Conservation (phyloP, 2,888 invertebrate species). For the Acronicta leporina region DNA sequence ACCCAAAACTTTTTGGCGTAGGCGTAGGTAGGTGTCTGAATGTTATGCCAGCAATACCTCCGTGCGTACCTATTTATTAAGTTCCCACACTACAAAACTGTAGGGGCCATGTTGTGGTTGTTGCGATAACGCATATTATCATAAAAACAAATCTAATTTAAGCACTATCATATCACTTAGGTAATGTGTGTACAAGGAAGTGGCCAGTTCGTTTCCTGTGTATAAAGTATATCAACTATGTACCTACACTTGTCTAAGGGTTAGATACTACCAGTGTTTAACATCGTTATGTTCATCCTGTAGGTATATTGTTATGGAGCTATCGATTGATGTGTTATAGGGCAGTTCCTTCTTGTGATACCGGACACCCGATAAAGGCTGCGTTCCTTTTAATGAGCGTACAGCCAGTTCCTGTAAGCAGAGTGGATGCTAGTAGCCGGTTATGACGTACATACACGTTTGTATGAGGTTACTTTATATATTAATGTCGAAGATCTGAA, state of each 20-base stretch:
- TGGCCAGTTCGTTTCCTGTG: conserved; percentile 23
- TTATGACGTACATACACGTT: no score
- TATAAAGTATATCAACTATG: not conserved
- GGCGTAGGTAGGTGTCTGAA: not conserved
- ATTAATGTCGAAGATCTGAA: no score
- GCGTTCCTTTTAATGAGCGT: conserved; percentile 19
- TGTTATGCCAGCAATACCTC: no score
- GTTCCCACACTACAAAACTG: not conserved
- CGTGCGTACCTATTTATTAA: not conserved
- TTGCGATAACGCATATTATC: conserved; percentile 9
- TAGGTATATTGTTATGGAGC: not conserved
- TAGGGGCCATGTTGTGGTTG: conserved; percentile 10
- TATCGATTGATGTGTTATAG: not conserved
- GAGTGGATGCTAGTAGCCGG: conserved; percentile 5
- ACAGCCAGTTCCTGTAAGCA: conserved; percentile 1
- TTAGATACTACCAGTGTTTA: not conserved
- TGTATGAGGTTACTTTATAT: no score
- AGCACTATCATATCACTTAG: conserved; percentile 8
- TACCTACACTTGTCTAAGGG: not conserved
- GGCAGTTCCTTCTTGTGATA: not conserved
- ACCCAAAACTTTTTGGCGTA: not conserved
- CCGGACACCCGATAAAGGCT: conserved; percentile 5
- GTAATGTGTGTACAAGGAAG: conserved; percentile 1
- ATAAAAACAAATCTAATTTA: not conserved
- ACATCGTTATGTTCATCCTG: not conserved